Base-by-base conservation (phyloP, 2,113 vertebrate species). In the Xiphophorus maculatus region DNA sequence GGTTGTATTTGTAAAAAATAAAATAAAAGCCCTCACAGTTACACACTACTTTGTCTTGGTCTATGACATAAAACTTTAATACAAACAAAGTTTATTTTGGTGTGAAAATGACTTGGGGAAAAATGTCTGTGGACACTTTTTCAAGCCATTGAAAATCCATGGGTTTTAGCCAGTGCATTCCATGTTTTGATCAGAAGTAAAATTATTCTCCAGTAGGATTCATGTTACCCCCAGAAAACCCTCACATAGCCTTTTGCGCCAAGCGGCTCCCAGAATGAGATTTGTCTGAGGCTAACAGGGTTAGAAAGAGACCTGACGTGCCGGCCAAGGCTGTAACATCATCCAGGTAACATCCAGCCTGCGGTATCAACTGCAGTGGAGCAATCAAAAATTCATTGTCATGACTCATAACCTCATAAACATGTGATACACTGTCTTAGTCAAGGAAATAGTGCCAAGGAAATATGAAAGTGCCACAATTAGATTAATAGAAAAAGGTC, bases 231-330 rank as follows among this genome's bases (percentile, higher is more conserved):
- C 72, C 63, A 76, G 73, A 71, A 54, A 80, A 63, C 78, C 37
- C 67, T 84, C 54, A 63, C 68, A 27, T 60, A 63, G 76, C 62
- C 32, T 68, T 68, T 81, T 80, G 66, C 77, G 27, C 62, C 73
- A 80, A 90, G 88, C 61, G 51, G 87, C 85, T 85, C 73, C 77
- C 65, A 82, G 61, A 94, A 94, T 93, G 74, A 90, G 88, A 93
- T 94, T 91, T 92, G 90, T 91, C 87, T 80, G 81, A 30, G 75
- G 74, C 83, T 92, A 91, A 94, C 78, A 84, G 64, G 67, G 81
- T 93, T 92, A 90, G 66, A 82, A 79, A 71, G 64, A 86, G 81
- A 81, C 77, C 77, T 13, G 63, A 71, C 80, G 88, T 80, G 74
- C 32, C 4, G n/a, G 35, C 63, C 67, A 74, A 81, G 25, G 63